Evolutionary conservation across 2,797 vertebrate species (phyloP), one percentile per base, ranked within the genome.

Genomic region (Euthynnus affinis): DNA sequence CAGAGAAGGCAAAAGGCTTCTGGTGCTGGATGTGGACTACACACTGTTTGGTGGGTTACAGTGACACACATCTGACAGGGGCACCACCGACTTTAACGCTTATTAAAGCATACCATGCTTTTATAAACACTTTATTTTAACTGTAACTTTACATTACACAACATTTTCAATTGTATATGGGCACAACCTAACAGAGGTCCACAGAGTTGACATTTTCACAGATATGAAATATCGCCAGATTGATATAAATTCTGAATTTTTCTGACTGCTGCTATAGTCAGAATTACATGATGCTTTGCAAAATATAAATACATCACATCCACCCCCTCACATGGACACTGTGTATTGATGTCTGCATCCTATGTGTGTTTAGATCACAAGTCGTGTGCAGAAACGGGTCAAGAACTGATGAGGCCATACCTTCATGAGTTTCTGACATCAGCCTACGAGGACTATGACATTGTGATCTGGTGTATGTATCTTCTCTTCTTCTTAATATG

Each of bases 391-490:
- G 98, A 99, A 93, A 98, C 97, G 3, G 98, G 98, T 12, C 96
- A 97, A 82, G 98, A 99, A 89, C 94, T 99, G 85, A 99, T 99
- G 98, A 96, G 98, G 82, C 98, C 98, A 1, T 99, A 97, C 88
- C 96, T 99, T 60, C 98, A 99, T 17, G 98, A 99, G 93, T 99
- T 99, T 87, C 96, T 99, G 69, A 98, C 97, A 59, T 97, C 98
- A 76, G 98, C 98, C 0, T 99, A 99, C 71, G 98, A 98, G 88
- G 97, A 99, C 93, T 99, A 98, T 79, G 98, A 99, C 92, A 99
- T 99, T 87, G 98, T 99, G 87, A 99, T 99, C 94, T 99, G 98
- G 98, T 99, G 98, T 99, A 97, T 93, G 98, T 96, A 56, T 70
- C 29, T 15, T 23, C 55, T 74, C 14, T 1, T 25, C 32, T 69